Conservation (phyloP, 2,888 invertebrate species). For the Neoaliturus tenellus region DNA sequence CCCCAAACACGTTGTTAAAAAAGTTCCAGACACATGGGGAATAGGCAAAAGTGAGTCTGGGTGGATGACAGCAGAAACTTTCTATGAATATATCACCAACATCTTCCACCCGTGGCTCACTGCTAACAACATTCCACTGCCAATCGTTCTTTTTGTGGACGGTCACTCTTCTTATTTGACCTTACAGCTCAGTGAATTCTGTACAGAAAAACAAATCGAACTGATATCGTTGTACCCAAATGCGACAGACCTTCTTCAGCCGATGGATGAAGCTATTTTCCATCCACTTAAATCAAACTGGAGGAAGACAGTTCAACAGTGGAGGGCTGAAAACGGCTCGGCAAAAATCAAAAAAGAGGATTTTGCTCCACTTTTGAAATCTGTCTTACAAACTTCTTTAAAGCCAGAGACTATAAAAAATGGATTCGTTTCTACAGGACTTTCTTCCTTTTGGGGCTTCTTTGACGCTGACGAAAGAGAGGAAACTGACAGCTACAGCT, state of each 20-base stretch:
- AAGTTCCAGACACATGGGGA: slow-evolving; percentile 68
- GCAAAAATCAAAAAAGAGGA: slow-evolving; percentile 32
- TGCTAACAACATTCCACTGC: slow-evolving; percentile 71
- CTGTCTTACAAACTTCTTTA: too few species aligned
- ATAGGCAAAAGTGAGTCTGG: slow-evolving; percentile 71
- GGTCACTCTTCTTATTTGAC: too few species aligned
- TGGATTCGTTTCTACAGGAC: slow-evolving; percentile 20
- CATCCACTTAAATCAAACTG: slow-evolving; percentile 56
- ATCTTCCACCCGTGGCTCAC: slow-evolving; percentile 71
- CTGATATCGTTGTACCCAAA: slow-evolving; percentile 56
- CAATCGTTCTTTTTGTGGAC: too few species aligned
- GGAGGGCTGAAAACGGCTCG: slow-evolving; percentile 10
- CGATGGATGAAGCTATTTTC: slow-evolving; percentile 58
- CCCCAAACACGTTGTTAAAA: slow-evolving; percentile 65
- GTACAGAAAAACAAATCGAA: slow-evolving; percentile 45
- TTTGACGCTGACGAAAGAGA: too few species aligned
- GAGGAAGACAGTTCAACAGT: slow-evolving; percentile 50
- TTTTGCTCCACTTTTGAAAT: slow-evolving; percentile 45
- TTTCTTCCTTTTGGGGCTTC: too few species aligned
- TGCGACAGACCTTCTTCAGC: slow-evolving; percentile 59
- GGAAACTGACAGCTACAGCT: too few species aligned
- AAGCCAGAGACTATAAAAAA: slow-evolving; percentile 8
- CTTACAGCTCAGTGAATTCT: slow-evolving; percentile 44
- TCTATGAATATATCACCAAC: slow-evolving; percentile 71
- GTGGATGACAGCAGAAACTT: slow-evolving; percentile 72